Evolutionary conservation across 2,888 invertebrate genomes (phyloP).

Genomic region (Timema cristinae): DNA sequence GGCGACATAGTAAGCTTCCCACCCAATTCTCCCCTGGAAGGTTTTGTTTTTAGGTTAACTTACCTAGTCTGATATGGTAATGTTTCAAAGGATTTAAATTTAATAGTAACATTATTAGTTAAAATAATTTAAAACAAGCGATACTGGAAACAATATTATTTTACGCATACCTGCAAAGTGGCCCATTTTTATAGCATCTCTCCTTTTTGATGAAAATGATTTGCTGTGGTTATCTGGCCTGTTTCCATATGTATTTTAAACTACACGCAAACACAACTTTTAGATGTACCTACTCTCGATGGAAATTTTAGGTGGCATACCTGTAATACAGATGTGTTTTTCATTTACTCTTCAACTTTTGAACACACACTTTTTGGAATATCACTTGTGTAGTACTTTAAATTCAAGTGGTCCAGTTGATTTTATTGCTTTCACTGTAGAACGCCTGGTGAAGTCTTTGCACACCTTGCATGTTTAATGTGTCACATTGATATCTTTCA

Average conservation of each 20-base stretch:
- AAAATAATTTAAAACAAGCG: too few relatives aligned
- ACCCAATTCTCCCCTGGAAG: neutral
- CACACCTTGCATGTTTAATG: neutral
- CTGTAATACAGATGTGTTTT: neutral
- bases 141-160: too few relatives aligned
- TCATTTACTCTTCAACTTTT: neutral
- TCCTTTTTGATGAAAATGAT: neutral
- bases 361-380: neutral
- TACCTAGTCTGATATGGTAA: too few relatives aligned
- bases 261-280: slow-evolving; percentile 7
- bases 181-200: neutral
- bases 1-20: neutral
- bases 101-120: too few relatives aligned
- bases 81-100: too few relatives aligned
- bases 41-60: neutral
- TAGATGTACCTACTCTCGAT: neutral
- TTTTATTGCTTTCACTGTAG: slow-evolving; percentile 4
- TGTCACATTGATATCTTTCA: neutral
- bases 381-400: slow-evolving; percentile 1
- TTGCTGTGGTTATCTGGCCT: neutral
- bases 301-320: neutral
- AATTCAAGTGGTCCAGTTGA: neutral
- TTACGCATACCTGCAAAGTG: too few relatives aligned
- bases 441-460: neutral
- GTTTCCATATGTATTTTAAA: slow-evolving; percentile 5